Conservation (phyloP, 1,140 invertebrate genomes). For the Stenopsyche tienmushanensis region DNA sequence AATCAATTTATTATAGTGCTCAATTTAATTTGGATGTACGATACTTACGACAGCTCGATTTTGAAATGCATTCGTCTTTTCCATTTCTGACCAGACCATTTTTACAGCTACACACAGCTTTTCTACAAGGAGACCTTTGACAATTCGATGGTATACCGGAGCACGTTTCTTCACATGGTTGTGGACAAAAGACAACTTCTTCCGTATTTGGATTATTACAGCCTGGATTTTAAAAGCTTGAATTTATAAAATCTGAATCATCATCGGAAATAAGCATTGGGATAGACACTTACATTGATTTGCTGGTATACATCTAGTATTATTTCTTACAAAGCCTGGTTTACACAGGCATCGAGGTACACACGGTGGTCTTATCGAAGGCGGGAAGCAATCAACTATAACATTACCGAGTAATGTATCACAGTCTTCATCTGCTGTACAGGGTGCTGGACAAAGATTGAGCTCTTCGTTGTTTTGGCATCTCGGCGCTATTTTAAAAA, state of each 20-base stretch:
- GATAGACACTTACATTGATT: neutral
- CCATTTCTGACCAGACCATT: too few species aligned
- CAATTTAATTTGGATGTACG: too few species aligned
- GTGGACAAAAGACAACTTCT: conserved; percentile 6
- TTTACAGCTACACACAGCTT: too few species aligned
- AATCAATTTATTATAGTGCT: too few species aligned
- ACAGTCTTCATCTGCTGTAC: neutral
- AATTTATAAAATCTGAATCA: conserved; percentile 2
- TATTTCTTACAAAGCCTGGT: conserved; percentile 15
- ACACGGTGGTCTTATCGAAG: neutral
- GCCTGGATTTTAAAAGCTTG: conserved; percentile 1
- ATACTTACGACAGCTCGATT: too few species aligned
- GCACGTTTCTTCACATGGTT: conserved; percentile 9
- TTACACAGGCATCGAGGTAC: conserved; percentile 16
- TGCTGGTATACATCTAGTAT: conserved; percentile 20
- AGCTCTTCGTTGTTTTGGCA: neutral
- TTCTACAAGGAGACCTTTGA: neutral
- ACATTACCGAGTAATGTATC: neutral
- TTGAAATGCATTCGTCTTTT: too few species aligned
- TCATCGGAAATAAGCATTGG: neutral
- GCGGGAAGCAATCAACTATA: neutral
- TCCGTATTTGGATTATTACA: conserved; percentile 3
- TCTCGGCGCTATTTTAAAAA: too few species aligned
- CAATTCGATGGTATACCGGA: neutral
- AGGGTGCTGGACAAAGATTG: neutral